Conservation (phyloP, 2,113 vertebrate species). For the Antennarius striatus region DNA sequence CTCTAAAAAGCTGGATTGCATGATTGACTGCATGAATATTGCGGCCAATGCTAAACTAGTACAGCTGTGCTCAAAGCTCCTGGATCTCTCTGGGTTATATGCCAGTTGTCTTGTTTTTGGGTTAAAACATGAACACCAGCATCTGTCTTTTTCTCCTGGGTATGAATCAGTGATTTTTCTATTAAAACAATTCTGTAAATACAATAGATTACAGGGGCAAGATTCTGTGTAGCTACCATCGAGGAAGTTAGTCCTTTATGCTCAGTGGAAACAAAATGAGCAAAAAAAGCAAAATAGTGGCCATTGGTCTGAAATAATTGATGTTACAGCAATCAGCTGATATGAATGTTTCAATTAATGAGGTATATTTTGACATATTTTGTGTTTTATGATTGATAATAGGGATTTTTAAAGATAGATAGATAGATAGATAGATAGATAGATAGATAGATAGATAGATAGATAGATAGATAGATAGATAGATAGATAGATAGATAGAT, state of each 20-base stretch:
- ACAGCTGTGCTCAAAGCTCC: slow-evolving; percentile 39
- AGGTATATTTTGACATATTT: neutral
- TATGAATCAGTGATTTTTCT: slow-evolving; percentile 6
- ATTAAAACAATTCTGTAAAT: neutral
- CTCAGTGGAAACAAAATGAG: neutral
- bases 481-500: too few relatives aligned
- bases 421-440: too few relatives aligned
- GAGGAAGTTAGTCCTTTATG: neutral
- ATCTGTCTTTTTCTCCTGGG: slow-evolving; percentile 4
- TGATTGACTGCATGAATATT: slow-evolving; percentile 15
- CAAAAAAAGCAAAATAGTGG: neutral
- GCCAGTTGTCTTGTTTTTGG: slow-evolving; percentile 36
- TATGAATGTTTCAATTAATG: slow-evolving; percentile 7
- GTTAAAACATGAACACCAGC: slow-evolving; percentile 18
- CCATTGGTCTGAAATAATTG: neutral
- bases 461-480: too few relatives aligned
- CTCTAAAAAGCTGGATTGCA: slow-evolving; percentile 35
- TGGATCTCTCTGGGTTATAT: slow-evolving; percentile 39
- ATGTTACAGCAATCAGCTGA: neutral
- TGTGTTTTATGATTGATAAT: neutral
- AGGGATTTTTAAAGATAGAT: neutral
- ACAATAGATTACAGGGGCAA: slow-evolving; percentile 14
- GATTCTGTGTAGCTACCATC: slow-evolving; percentile 30
- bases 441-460: too few relatives aligned
- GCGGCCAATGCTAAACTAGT: slow-evolving; percentile 29